A percentile compares a stretch with the other conserved stretches of the same genome.
Evolutionary conservation across 2,888 invertebrate genomes (phyloP).

Genomic region (Xylocampa areola): DNA sequence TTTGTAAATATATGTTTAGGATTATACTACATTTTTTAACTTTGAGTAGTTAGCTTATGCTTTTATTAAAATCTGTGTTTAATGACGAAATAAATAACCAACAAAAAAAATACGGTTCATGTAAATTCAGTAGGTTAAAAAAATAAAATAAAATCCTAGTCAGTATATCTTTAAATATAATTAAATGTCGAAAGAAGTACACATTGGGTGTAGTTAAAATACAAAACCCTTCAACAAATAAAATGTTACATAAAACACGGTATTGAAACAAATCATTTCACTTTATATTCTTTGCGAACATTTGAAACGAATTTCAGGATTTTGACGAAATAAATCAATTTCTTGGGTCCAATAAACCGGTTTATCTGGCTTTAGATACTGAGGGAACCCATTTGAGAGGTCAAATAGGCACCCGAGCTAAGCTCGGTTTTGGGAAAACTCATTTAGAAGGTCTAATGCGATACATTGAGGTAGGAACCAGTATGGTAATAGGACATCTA

Average conservation of each 20-base stretch:
- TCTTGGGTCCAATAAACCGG: slow-evolving; percentile 47
- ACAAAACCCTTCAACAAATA: slow-evolving; percentile 4
- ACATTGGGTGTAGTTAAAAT: too few relatives aligned
- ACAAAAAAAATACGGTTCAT: not conserved
- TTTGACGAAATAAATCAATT: slow-evolving; percentile 57
- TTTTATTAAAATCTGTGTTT: not conserved
- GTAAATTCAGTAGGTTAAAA: too few relatives aligned
- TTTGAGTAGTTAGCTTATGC: not conserved
- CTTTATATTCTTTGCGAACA: slow-evolving; percentile 25
- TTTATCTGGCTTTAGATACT: slow-evolving; percentile 52
- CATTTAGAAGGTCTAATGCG: slow-evolving; percentile 53
- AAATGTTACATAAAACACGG: slow-evolving; percentile 17
- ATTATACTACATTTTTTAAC: not conserved
- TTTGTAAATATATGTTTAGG: not conserved
- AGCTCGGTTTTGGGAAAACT: slow-evolving; percentile 54
- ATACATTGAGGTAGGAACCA: slow-evolving; percentile 29
- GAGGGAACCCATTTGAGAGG: slow-evolving; percentile 45
- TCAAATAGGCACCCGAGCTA: slow-evolving; percentile 47
- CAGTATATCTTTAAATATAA: too few relatives aligned
- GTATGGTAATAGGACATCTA: slow-evolving; percentile 25
- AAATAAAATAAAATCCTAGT: too few relatives aligned
- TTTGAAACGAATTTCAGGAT: slow-evolving; percentile 41
- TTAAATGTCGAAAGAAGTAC: too few relatives aligned
- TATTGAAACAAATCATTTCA: slow-evolving; percentile 27
- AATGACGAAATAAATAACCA: too few relatives aligned